Evolutionary conservation across 2,888 invertebrate species (phyloP).

Genomic region (Amphipyra tragopoginis): DNA sequence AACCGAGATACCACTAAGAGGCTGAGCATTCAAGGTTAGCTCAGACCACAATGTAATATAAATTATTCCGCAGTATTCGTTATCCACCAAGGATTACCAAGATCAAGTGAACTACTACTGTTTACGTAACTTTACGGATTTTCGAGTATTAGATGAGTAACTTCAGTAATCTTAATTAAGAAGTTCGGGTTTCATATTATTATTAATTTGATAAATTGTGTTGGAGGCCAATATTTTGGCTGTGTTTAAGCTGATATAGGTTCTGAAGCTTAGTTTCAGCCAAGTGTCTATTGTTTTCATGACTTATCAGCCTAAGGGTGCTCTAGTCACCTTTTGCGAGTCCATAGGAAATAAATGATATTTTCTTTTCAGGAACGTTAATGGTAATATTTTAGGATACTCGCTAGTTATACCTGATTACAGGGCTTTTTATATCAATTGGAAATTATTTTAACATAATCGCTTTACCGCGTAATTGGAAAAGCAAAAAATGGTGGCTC

Average conservation of each 20-base stretch:
- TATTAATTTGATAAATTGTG: constrained; percentile 2
- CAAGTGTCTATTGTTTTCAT: too few species aligned
- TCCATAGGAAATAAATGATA: too few species aligned
- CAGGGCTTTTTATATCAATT: too few species aligned
- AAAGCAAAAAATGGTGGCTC: too few species aligned
- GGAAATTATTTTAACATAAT: too few species aligned
- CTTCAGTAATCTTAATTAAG: constrained; percentile 3
- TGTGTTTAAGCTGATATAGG: neutral
- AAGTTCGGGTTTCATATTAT: constrained; percentile 7
- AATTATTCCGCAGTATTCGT: constrained; percentile 13
- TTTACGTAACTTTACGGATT: constrained; percentile 8
- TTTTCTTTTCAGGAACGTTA: too few species aligned
- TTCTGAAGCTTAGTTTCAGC: neutral
- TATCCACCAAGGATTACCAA: constrained; percentile 9
- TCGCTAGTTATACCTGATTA: too few species aligned
- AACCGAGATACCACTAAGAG: constrained; percentile 9
- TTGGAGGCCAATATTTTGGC: neutral
- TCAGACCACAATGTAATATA: constrained; percentile 8
- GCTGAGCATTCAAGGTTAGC: constrained; percentile 3
- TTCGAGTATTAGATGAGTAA: constrained; percentile 4
- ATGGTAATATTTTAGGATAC: too few species aligned
- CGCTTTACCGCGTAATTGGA: too few species aligned
- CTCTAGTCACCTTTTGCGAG: too few species aligned
- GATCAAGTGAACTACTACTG: constrained; percentile 5
- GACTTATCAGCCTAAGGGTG: too few species aligned